phyloP scores from a whole-genome alignment of 1,140 invertebrate species.

The Paraescarpia echinospica region DNA sequence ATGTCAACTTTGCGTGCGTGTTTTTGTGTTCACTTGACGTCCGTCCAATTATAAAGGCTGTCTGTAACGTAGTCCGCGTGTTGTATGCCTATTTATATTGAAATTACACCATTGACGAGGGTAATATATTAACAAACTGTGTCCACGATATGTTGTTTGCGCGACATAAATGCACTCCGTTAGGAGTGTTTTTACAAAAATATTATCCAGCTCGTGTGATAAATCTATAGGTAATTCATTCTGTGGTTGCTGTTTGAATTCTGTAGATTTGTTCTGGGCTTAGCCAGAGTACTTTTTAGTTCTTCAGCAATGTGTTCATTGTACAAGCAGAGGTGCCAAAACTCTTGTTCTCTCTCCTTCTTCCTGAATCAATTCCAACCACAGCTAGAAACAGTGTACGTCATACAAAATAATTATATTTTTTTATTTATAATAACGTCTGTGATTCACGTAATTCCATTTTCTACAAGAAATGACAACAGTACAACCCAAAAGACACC shows the following conservation, averaged over 20 bases:
- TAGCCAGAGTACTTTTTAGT: too few relatives aligned
- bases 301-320: too few relatives aligned
- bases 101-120: background rate
- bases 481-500: too few relatives aligned
- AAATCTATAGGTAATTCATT: background rate
- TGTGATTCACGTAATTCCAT: too few relatives aligned
- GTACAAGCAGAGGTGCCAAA: too few relatives aligned
- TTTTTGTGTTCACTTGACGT: background rate
- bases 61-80: background rate
- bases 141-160: background rate
- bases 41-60: background rate
- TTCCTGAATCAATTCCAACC: too few relatives aligned
- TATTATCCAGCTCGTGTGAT: background rate
- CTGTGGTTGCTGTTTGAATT: background rate
- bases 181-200: background rate
- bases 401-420: too few relatives aligned
- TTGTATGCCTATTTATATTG: background rate
- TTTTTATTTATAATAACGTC: too few relatives aligned
- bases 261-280: background rate
- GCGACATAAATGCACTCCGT: background rate
- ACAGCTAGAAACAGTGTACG: too few relatives aligned
- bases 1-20: background rate
- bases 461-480: too few relatives aligned
- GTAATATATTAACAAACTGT: background rate
- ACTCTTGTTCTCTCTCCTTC: too few relatives aligned